Conservation (phyloP, 2,797 vertebrate genomes). For the Ciconia nigra region DNA sequence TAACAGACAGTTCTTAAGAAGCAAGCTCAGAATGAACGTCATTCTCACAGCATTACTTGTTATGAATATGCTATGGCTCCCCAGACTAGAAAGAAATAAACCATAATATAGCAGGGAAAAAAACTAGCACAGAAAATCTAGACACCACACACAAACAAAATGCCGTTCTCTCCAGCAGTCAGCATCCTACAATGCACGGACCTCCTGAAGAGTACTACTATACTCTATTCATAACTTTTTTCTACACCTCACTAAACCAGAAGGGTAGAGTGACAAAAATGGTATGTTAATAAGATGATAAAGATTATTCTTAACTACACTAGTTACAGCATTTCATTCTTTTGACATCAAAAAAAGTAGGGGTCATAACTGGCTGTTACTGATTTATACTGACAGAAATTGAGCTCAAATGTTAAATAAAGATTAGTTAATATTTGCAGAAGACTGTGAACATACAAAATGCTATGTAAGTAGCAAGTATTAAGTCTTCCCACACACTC, state of each 20-base stretch:
- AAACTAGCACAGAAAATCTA: not conserved
- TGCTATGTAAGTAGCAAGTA: conserved; percentile 43
- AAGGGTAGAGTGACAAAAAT: not conserved
- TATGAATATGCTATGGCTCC: not conserved
- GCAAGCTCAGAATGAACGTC: not conserved
- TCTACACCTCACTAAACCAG: not conserved
- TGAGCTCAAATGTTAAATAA: conserved; percentile 17
- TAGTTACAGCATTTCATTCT: not conserved
- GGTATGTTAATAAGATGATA: not conserved
- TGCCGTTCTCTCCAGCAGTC: not conserved
- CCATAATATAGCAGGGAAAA: not conserved
- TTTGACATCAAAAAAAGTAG: not conserved
- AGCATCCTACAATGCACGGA: not conserved
- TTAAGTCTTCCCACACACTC: conserved; percentile 65
- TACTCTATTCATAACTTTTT: not conserved
- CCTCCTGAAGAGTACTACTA: not conserved
- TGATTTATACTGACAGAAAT: conserved; percentile 35
- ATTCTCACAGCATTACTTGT: not conserved
- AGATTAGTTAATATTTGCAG: conserved; percentile 46
- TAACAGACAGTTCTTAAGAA: not conserved
- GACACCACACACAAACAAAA: not conserved
- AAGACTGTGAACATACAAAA: conserved; percentile 45
- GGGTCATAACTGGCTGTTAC: not conserved
- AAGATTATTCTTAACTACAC: not conserved
- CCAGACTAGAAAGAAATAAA: not conserved